These are phyloP conservation scores for Graptemys geographica DNA, from an alignment of 2,797 vertebrate genomes.

Conservation along the genomic window DNA sequence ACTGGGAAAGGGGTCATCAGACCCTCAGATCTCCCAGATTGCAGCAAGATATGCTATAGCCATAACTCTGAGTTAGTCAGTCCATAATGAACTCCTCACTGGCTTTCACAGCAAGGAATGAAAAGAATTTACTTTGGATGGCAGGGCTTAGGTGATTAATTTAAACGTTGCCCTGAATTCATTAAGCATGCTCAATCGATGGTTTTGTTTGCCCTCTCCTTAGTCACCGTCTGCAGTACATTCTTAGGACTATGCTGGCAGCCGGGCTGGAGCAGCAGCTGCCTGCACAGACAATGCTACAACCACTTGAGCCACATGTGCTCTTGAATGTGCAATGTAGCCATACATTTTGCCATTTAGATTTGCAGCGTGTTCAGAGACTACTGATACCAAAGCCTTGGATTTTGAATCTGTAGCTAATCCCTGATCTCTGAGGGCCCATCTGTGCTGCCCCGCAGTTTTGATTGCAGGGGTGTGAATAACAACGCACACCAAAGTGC, in stretches of 20 bases:
- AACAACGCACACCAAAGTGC: not conserved
- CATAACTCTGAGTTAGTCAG: not conserved
- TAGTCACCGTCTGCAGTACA: not conserved
- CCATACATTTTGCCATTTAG: not conserved
- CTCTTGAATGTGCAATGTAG: not conserved
- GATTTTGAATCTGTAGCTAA: slow-evolving; percentile 3
- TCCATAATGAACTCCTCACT: not conserved
- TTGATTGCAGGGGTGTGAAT: not conserved
- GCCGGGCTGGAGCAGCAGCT: not conserved
- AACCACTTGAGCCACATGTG: not conserved
- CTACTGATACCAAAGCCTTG: not conserved
- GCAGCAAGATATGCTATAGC: not conserved
- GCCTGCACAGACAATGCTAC: not conserved
- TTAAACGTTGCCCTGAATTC: not conserved
- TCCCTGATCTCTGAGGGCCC: not conserved
- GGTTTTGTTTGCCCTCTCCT: not conserved
- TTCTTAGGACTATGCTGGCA: not conserved
- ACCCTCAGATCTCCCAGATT: not conserved
- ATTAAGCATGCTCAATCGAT: not conserved
- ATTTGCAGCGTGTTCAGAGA: not conserved
- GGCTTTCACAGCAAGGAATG: not conserved
- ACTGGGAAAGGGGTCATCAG: not conserved
- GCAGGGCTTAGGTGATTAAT: not conserved
- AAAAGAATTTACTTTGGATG: not conserved
- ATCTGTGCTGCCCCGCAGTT: not conserved